Percentiles rank a stretch among this genome's conserved stretches.
phyloP scores from a whole-genome alignment of 2,888 invertebrate species.

The Microctonus brassicae region DNA sequence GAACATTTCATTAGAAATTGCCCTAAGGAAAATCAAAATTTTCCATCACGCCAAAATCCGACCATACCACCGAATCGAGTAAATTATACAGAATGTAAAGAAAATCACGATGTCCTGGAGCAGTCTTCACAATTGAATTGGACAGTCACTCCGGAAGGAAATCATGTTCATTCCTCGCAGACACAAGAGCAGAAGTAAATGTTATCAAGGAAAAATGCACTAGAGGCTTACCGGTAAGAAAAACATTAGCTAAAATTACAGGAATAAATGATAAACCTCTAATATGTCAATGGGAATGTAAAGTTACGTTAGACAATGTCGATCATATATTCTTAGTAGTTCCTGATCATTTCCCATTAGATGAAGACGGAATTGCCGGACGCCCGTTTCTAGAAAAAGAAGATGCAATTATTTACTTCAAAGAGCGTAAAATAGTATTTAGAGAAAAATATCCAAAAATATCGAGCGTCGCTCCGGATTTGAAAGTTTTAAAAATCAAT shows the following conservation, averaged over 20 bases:
- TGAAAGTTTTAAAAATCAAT: no score
- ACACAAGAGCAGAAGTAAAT: slow-evolving; percentile 34
- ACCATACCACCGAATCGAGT: slow-evolving; percentile 14
- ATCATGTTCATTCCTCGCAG: slow-evolving; percentile 26
- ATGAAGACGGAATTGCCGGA: no score
- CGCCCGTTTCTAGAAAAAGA: no score
- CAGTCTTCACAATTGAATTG: slow-evolving; percentile 19
- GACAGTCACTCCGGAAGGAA: slow-evolving; percentile 6
- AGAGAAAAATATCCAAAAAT: no score
- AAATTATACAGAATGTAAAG: slow-evolving; percentile 19
- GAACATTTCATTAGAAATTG: slow-evolving; percentile 27
- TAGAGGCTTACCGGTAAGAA: slow-evolving; percentile 6
- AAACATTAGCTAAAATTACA: background rate
- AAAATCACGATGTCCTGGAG: slow-evolving; percentile 20
- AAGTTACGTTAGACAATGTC: slow-evolving; percentile 5
- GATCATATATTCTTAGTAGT: no score
- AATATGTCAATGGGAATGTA: slow-evolving; percentile 18
- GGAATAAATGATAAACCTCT: slow-evolving; percentile 29
- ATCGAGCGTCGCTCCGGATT: no score
- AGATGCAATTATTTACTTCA: no score
- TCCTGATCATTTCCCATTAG: no score
- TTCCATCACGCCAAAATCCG: slow-evolving; percentile 6
- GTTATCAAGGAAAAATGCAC: slow-evolving; percentile 24
- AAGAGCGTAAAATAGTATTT: no score
- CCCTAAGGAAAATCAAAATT: slow-evolving; percentile 14